A percentile compares a stretch with the other conserved stretches of the same genome.
These are phyloP conservation scores for Galleria mellonella DNA, from an alignment of 1,140 invertebrate species.

Conservation along the genomic window DNA sequence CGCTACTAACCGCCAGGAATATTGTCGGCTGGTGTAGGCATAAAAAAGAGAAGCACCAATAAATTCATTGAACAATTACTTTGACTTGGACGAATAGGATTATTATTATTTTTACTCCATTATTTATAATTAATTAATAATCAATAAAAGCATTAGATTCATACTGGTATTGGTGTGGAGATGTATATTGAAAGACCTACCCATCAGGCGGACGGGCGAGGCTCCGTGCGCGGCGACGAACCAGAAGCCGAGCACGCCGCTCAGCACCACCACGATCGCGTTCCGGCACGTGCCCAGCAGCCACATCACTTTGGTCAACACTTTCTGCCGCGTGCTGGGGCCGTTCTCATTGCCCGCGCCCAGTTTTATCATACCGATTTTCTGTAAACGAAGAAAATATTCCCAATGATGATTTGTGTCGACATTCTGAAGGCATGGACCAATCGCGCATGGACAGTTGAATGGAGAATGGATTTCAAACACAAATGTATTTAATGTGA, in stretches of 20 bases:
- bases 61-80: no score
- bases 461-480: background rate
- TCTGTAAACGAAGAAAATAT: constrained; percentile 63
- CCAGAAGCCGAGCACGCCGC: constrained; percentile 76
- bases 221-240: constrained; percentile 54
- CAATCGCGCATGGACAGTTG: background rate
- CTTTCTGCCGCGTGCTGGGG: constrained; percentile 63
- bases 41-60: constrained; percentile 24
- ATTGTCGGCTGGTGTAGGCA: constrained; percentile 41
- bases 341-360: constrained; percentile 71
- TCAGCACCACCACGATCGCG: constrained; percentile 84
- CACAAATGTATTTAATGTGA: no score
- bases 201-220: constrained; percentile 79
- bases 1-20: constrained; percentile 47
- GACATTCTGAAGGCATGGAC: background rate
- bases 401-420: no score
- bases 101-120: no score
- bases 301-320: constrained; percentile 77
- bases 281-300: constrained; percentile 82
- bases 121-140: no score
- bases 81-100: no score
- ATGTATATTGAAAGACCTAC: constrained; percentile 41
- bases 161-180: no score
- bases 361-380: constrained; percentile 75
- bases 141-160: no score